Evolutionary conservation across 2,113 vertebrate genomes (phyloP), one percentile per base, ranked within the genome.

Genomic region (Aegotheles bennettii): DNA sequence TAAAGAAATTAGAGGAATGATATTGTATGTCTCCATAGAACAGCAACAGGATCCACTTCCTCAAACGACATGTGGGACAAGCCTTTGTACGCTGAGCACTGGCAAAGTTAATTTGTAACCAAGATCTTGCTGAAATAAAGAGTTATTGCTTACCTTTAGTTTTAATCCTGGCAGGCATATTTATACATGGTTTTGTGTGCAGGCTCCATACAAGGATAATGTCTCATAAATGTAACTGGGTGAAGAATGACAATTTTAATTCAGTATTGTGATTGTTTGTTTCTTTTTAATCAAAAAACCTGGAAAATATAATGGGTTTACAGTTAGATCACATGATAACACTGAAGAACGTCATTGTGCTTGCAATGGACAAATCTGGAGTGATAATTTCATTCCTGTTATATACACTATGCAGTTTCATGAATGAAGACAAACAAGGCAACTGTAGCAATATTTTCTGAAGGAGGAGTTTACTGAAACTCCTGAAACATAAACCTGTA

Each of bases 31-130:
- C 56, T 91, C n/a, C 69, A 78, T 15, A 76, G 38, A 87, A 29
- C 45, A 80, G 64, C 43, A 95, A 56, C 74, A 89, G 94, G 95
- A 97, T 89, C 90, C 59, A 82, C 65, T 95, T 97, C 93, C 95
- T 95, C 95, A 82, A 94, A 91, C 47, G 51, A 43, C n/a, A 28
- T 12, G 63, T 57, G 63, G 75, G 81, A 51, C 53, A 80, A 89
- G 64, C 38, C 71, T 57, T 36, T 63, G 70, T 68, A 81, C 64
- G 36, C 18, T 60, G 36, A n/a, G 42, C 47, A 42, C 29, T 36
- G 77, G 47, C 54, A 74, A 91, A 92, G 96, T 97, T 96, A 96
- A 97, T 96, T 84, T 92, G 64, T 95, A 97, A 97, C 95, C 31
- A 63, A 92, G 42, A 63, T 48, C 86, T 92, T 69, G 71, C 61